Evolutionary conservation across 2,113 vertebrate species (phyloP).

Genomic region (Rostratula benghalensis): DNA sequence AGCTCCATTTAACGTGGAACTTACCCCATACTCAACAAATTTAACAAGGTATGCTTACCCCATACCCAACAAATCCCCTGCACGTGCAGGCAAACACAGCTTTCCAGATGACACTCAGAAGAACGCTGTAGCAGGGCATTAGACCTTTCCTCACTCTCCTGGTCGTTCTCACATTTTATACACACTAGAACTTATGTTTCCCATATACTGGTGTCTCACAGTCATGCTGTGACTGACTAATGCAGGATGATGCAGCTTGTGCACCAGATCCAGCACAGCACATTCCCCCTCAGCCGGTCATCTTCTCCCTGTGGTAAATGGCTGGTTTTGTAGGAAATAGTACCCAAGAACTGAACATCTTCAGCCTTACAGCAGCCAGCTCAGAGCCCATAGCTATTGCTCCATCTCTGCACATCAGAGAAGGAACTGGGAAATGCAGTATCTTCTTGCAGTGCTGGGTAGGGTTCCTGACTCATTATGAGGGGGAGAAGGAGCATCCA

Average conservation of each 20-base stretch:
- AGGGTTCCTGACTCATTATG: neutral
- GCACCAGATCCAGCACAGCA: neutral
- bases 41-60: neutral
- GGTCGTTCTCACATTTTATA: neutral
- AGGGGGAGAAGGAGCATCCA: neutral
- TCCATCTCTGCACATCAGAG: neutral
- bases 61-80: neutral
- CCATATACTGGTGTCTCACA: accelerated
- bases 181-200: accelerated
- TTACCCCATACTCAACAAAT: neutral
- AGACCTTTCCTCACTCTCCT: neutral
- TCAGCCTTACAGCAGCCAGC: neutral
- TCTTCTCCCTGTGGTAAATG: neutral
- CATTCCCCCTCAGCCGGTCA: neutral
- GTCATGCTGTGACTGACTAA: neutral
- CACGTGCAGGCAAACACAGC: neutral
- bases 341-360: neutral
- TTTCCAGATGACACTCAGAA: neutral
- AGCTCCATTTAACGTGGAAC: neutral
- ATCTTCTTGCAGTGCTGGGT: neutral
- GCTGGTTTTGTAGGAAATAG: neutral
- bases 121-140: neutral
- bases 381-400: neutral
- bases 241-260: neutral
- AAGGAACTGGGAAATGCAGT: neutral